These are phyloP conservation scores for Ptychochromis oligacanthus DNA, from an alignment of 2,113 vertebrate genomes.

Conservation along the genomic window DNA sequence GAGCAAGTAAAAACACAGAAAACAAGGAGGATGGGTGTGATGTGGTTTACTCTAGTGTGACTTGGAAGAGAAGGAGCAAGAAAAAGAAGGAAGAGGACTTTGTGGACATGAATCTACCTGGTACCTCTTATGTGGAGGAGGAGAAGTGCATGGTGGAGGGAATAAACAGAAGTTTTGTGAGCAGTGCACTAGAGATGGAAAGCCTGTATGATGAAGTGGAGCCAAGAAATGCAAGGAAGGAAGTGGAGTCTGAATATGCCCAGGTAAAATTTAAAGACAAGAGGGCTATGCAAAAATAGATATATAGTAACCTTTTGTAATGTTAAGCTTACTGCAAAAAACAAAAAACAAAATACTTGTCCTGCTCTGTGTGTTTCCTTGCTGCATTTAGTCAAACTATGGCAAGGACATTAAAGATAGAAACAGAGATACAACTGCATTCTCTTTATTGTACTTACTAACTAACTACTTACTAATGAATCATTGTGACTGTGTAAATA, in stretches of 20 bases:
- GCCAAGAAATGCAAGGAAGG: not conserved
- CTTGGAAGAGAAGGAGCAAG: not conserved
- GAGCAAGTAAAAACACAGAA: not conserved
- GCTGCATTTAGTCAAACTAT: not conserved
- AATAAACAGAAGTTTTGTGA: accelerated
- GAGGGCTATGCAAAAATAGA: not conserved
- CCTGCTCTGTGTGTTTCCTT: not conserved
- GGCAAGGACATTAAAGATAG: not conserved
- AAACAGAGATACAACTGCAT: not conserved
- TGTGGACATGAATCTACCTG: not conserved
- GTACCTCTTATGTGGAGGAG: not conserved
- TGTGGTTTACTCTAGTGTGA: constrained; percentile 22
- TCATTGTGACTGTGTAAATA: too few species aligned
- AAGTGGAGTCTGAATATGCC: constrained; percentile 15
- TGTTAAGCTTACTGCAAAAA: not conserved
- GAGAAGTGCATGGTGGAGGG: not conserved
- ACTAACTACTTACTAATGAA: too few species aligned
- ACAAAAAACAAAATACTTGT: not conserved
- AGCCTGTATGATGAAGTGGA: not conserved
- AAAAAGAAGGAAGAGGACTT: not conserved
- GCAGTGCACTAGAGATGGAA: not conserved
- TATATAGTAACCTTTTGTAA: not conserved
- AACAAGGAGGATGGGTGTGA: not conserved
- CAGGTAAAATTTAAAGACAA: constrained; percentile 22
- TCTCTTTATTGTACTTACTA: too few species aligned